Evolutionary conservation across 2,888 invertebrate genomes (phyloP).

Genomic region (Ormyrus pomaceus): DNA sequence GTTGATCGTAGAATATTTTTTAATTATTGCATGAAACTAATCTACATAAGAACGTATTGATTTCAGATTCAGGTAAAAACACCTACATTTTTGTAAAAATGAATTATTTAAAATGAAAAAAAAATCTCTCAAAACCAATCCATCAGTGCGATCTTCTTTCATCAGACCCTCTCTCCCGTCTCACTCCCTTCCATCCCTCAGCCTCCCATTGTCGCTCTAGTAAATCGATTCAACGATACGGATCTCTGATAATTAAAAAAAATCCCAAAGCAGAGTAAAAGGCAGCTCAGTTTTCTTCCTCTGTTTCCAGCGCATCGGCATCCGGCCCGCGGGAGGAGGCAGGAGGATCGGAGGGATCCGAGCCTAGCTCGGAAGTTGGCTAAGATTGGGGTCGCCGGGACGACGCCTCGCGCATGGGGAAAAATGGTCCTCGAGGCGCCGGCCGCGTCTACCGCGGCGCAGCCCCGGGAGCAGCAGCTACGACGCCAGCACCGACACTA

Average conservation of each 20-base stretch:
- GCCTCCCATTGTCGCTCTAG: background rate
- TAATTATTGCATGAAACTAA: too few relatives aligned
- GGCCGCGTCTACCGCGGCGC: conserved; percentile 10
- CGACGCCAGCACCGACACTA: conserved; percentile 8
- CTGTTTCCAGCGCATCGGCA: background rate
- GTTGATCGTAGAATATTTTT: too few relatives aligned
- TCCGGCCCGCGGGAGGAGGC: background rate
- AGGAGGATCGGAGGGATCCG: background rate
- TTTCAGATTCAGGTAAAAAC: too few relatives aligned
- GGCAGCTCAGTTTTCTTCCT: background rate
- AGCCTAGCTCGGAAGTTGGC: background rate
- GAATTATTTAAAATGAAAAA: background rate
- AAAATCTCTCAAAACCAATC: background rate
- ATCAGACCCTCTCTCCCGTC: too few relatives aligned
- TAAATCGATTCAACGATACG: conserved; percentile 30
- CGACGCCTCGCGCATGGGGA: conserved; percentile 40
- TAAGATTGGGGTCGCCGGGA: background rate
- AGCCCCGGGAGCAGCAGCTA: conserved; percentile 20
- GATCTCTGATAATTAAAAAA: conserved; percentile 30
- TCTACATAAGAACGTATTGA: too few relatives aligned
- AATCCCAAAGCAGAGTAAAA: background rate
- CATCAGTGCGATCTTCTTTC: too few relatives aligned
- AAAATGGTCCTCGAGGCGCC: conserved; percentile 49
- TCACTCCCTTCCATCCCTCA: background rate
- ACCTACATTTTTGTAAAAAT: too few relatives aligned